Evolutionary conservation across 2,888 invertebrate genomes (phyloP).

Genomic region (Polyommatus icarus): DNA sequence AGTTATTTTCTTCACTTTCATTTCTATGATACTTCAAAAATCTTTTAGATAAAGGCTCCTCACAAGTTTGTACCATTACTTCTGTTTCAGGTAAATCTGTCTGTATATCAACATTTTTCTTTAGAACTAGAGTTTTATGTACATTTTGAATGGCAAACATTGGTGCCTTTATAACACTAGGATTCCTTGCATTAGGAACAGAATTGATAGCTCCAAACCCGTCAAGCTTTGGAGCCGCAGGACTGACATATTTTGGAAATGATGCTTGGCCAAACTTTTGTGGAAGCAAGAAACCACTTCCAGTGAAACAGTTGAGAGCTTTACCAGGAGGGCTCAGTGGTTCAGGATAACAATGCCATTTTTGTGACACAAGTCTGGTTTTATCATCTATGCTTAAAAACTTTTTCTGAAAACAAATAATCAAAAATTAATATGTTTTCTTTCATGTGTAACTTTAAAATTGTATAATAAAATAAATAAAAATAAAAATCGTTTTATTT

Average conservation of each 20-base stretch:
- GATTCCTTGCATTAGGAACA: not conserved
- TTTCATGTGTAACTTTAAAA: too few species aligned
- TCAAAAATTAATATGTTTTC: not conserved
- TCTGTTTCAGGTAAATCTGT: constrained; percentile 20
- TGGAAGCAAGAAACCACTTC: not conserved
- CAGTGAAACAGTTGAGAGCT: constrained; percentile 24
- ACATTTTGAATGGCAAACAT: not conserved
- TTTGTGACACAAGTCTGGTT: constrained; percentile 42
- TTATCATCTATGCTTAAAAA: constrained; percentile 37
- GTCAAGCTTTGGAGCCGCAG: not conserved
- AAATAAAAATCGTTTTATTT: too few species aligned
- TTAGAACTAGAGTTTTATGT: not conserved
- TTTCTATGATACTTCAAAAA: not conserved
- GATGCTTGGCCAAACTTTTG: constrained; percentile 8
- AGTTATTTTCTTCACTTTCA: not conserved
- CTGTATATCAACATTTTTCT: constrained; percentile 12
- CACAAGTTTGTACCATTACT: constrained; percentile 8
- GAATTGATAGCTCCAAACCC: not conserved
- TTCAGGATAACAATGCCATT: constrained; percentile 49
- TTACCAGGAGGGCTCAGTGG: constrained; percentile 47
- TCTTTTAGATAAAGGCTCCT: constrained; percentile 17
- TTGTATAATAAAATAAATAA: too few species aligned
- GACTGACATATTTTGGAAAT: constrained; percentile 8
- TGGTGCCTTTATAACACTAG: not conserved
- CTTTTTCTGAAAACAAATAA: constrained; percentile 42